Evolutionary conservation across 2,113 vertebrate species (phyloP).

Genomic region (Anarhynchus alexandrinus): DNA sequence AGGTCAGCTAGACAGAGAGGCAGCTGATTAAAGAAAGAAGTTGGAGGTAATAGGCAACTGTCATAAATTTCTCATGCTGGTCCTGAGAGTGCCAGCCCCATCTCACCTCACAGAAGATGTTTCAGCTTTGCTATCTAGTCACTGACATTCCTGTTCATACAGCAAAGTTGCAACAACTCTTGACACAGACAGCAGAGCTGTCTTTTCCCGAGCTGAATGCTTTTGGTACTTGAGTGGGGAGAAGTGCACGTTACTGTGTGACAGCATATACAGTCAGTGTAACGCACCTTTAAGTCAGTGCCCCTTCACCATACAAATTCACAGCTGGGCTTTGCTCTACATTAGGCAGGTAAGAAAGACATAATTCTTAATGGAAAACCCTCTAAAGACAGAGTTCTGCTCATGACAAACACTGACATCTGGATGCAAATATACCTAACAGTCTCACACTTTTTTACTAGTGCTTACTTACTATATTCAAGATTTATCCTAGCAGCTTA

Average conservation of each 20-base stretch:
- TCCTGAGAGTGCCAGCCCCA: background rate
- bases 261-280: fast-evolving
- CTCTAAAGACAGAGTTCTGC: background rate
- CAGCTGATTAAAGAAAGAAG: background rate
- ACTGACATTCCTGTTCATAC: background rate
- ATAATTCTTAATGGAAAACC: background rate
- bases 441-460: background rate
- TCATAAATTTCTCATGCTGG: background rate
- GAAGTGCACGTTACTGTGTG: fast-evolving
- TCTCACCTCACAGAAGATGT: background rate
- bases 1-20: background rate
- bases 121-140: background rate
- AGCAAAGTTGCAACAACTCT: background rate
- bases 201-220: background rate
- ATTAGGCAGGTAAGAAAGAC: background rate
- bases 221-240: background rate
- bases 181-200: background rate
- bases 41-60: background rate
- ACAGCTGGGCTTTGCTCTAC: background rate
- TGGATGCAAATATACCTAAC: background rate
- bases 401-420: background rate
- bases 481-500: background rate
- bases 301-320: background rate
- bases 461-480: background rate
- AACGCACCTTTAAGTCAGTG: no score